These are phyloP conservation scores for Lates japonicus DNA, from an alignment of 2,797 vertebrate species.

Conservation along the genomic window DNA sequence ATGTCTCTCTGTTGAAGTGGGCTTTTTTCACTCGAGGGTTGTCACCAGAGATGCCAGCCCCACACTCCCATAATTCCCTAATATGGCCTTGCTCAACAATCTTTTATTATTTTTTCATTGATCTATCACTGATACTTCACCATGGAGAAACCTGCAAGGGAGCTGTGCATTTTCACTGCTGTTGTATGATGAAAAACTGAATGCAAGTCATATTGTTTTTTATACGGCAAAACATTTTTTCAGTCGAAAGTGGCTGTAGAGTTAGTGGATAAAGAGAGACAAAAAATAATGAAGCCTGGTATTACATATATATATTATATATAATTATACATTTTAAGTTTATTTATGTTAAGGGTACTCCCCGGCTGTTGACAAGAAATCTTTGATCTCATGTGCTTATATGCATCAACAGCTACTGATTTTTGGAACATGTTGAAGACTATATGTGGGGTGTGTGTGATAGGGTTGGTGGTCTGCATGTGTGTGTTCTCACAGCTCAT, in stretches of 20 bases:
- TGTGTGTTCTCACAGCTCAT: slow-evolving; percentile 55
- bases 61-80: slow-evolving; percentile 61
- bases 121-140: slow-evolving; percentile 39
- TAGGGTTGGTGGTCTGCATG: slow-evolving; percentile 53
- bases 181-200: background rate
- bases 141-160: slow-evolving; percentile 6
- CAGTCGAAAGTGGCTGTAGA: background rate
- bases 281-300: background rate
- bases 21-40: slow-evolving; percentile 48
- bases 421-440: background rate
- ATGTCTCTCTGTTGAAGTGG: slow-evolving; percentile 77
- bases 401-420: background rate
- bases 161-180: background rate
- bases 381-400: background rate
- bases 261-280: rapidly evolving
- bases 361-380: background rate
- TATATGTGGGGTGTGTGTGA: background rate
- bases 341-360: background rate
- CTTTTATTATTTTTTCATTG: slow-evolving; percentile 57
- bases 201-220: background rate
- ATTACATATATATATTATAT: too few species aligned
- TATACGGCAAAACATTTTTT: background rate
- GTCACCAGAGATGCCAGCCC: slow-evolving; percentile 67
- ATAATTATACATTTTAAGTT: background rate
- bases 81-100: slow-evolving; percentile 54